Conservation (phyloP, 2,113 vertebrate genomes). For the Melanerpes aurifrons region DNA sequence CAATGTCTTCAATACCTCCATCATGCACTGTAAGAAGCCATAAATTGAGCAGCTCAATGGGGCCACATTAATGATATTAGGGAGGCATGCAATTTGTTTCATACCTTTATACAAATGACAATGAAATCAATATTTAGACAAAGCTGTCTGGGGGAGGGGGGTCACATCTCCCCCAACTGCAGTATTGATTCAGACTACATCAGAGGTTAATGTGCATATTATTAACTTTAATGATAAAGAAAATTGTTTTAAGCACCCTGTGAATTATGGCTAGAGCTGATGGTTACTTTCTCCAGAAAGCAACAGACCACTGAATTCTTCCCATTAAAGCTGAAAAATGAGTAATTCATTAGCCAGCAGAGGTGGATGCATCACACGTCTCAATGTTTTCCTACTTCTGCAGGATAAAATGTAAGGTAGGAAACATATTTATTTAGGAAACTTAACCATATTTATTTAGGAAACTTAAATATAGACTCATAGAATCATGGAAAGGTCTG, state of each 20-base stretch:
- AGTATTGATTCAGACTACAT: conserved; percentile 84
- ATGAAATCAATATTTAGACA: conserved; percentile 88
- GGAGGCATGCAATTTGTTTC: conserved; percentile 85
- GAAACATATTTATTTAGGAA: too few species aligned
- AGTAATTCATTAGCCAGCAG: conserved; percentile 46
- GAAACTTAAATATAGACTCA: too few species aligned
- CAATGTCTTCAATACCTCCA: conserved; percentile 50
- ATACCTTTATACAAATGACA: conserved; percentile 90
- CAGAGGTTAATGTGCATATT: conserved; percentile 85
- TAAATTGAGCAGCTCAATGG: conserved; percentile 70
- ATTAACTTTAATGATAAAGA: conserved; percentile 78
- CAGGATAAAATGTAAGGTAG: neutral
- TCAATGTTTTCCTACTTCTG: neutral
- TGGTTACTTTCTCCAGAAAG: conserved; percentile 61
- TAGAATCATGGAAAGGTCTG: too few species aligned
- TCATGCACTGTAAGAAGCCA: conserved; percentile 46
- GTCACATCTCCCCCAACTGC: conserved; percentile 81
- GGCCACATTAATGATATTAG: conserved; percentile 82
- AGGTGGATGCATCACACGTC: neutral
- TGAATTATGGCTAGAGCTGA: conserved; percentile 50
- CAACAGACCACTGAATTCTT: conserved; percentile 41
- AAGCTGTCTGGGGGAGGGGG: conserved; percentile 75
- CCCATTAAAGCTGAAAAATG: conserved; percentile 57
- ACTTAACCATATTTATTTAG: neutral
- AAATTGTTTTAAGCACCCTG: conserved; percentile 74